phyloP scores from a whole-genome alignment of 2,888 invertebrate genomes.

The Chloroclysta siterata region DNA sequence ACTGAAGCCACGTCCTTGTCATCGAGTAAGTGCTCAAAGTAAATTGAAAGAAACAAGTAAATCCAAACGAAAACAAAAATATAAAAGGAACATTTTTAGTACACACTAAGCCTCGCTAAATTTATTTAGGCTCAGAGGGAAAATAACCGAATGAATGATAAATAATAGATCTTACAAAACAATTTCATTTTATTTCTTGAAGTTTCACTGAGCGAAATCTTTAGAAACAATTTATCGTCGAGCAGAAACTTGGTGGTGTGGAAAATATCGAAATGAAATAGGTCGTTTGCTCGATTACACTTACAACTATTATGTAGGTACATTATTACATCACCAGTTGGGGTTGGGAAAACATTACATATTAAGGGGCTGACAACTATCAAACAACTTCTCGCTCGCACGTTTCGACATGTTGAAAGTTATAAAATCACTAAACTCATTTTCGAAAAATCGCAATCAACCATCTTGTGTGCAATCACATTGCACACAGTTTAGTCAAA shows the following conservation, averaged over 20 bases:
- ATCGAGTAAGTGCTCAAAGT: constrained; percentile 20
- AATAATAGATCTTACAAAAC: constrained; percentile 30
- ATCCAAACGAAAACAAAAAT: constrained; percentile 7
- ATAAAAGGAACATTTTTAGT: constrained; percentile 11
- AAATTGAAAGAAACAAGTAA: constrained; percentile 19
- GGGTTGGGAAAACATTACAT: neutral
- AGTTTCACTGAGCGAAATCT: constrained; percentile 40
- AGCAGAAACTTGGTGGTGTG: constrained; percentile 32
- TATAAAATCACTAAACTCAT: too few species aligned
- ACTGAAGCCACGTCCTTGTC: constrained; percentile 25
- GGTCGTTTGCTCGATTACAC: constrained; percentile 28
- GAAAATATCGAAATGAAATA: constrained; percentile 41
- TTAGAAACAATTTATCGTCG: constrained; percentile 39
- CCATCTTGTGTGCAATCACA: too few species aligned
- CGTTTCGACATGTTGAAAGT: too few species aligned
- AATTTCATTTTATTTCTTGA: constrained; percentile 33
- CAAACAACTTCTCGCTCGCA: too few species aligned
- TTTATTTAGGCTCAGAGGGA: constrained; percentile 12
- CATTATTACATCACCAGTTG: neutral
- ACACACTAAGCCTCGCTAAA: constrained; percentile 20
- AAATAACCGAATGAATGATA: constrained; percentile 25
- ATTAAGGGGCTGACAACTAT: too few species aligned
- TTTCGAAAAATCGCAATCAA: too few species aligned
- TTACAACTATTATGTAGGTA: constrained; percentile 18
- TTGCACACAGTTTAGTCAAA: too few species aligned